A percentile compares a stretch with the other conserved stretches of the same genome.
Conservation (phyloP, 2,797 vertebrate species). For the Arctocebus calabarensis region DNA sequence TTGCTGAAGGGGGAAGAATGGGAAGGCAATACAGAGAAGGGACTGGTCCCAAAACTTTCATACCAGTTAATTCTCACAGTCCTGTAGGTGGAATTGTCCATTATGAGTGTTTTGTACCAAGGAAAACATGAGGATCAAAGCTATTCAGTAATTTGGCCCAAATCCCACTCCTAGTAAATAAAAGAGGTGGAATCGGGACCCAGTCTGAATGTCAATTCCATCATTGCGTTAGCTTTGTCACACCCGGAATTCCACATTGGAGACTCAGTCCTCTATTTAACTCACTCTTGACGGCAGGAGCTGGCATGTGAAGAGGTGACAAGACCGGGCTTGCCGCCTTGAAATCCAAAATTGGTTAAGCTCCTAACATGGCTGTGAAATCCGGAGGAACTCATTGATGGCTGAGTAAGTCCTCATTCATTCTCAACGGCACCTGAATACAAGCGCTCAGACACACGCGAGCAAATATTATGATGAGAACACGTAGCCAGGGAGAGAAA, state of each 20-base stretch:
- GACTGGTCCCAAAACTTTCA: not conserved
- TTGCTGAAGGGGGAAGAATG: not conserved
- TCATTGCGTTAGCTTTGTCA: not conserved
- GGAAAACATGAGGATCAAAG: not conserved
- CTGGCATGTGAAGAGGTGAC: not conserved
- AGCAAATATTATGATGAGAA: not conserved
- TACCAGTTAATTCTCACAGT: not conserved
- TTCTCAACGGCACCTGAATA: not conserved
- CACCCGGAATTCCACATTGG: not conserved
- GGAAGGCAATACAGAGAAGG: not conserved
- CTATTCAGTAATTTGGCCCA: not conserved
- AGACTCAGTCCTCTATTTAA: not conserved
- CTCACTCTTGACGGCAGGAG: not conserved
- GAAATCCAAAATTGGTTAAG: slow-evolving; percentile 18
- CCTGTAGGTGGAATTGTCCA: not conserved
- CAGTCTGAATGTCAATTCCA: not conserved
- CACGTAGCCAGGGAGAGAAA: not conserved
- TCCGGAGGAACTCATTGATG: not conserved
- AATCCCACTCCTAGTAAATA: not conserved
- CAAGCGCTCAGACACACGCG: not conserved
- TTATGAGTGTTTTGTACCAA: not conserved
- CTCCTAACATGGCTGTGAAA: not conserved
- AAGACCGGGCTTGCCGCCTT: not conserved
- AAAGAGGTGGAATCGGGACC: not conserved
- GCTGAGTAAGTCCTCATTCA: slow-evolving; percentile 1